Base-by-base conservation (phyloP, 2,113 vertebrate species). In the Perca schrenkii region DNA sequence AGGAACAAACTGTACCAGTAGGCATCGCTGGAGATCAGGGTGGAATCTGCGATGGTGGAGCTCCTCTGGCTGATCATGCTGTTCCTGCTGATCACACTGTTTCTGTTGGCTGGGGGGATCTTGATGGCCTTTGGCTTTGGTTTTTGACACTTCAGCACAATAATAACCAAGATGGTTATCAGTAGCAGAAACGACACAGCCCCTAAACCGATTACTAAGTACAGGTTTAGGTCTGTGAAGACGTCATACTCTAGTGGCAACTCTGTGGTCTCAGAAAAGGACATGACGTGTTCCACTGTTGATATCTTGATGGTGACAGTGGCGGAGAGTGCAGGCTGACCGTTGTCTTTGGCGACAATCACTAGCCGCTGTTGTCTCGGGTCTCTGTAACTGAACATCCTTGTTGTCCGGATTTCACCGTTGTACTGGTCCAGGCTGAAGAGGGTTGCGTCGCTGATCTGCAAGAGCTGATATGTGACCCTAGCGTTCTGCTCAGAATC, bases 1-100 rank as follows among this genome's bases (percentile, higher is more conserved):
- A 95, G 79, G 88, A 96, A 95, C 82, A 95, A 83, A 82, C 94
- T 95, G 87, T 95, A 95, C 95, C 95, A 96, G 90, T 96, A 95
- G 84, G 95, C 95, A 68, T 96, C 95, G 19, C 94, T 95, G 79
- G 95, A 95, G 80, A 95, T 94, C 69, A 95, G 83, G 1, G 95
- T 95, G 77, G 95, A 95, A 81, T 95, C 94, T 21, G 94, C 94
- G 2, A 95, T 94, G 80, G 93, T 95, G 36, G 95, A 95, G 86
- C 94, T 95, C 67, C 94, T 94, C 91, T 95, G 93, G 77, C 94
- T 95, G 84, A 93, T 86, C 50, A 95, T 34, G 58, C 94, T 96
- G 85, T 93, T 95, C 66, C 95, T 90, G 77, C 93, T 93, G 71
- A 94, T 86, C 73, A 93, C 89, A 3, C 93, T 94, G 86, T 93